Percentiles rank a stretch among this genome's conserved stretches.
Evolutionary conservation across 37 sponge, comb jelly and placozoan species (phyloP).

Genomic region (Oopsacas minuta): DNA sequence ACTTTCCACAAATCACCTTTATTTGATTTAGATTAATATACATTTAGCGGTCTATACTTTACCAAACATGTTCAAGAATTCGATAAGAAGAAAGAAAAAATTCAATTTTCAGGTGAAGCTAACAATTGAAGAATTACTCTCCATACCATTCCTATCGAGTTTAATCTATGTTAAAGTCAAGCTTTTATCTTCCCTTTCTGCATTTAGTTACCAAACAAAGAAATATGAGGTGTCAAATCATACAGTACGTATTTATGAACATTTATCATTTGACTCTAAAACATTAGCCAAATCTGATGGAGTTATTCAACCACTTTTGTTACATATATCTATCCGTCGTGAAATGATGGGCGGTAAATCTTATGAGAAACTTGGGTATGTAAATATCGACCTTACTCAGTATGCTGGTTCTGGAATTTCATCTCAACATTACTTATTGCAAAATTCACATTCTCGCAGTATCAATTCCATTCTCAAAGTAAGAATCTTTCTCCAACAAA

Average conservation of each 20-base stretch:
- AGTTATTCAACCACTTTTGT: not conserved
- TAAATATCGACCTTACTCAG: not conserved
- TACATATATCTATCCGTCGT: not conserved
- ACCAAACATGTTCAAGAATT: not conserved
- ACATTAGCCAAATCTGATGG: not conserved
- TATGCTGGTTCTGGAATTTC: not conserved
- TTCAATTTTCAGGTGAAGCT: not conserved
- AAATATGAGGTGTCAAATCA: not conserved
- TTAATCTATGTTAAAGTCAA: not conserved
- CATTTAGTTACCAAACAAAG: not conserved
- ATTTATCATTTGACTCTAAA: not conserved
- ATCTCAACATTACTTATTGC: not conserved
- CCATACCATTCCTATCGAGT: not conserved
- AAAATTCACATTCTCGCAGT: not conserved
- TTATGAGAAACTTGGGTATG: slow-evolving; percentile 5
- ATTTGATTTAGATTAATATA: not conserved
- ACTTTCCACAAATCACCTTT: too few relatives aligned
- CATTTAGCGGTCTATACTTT: too few relatives aligned
- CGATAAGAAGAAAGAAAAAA: too few relatives aligned
- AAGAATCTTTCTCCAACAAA: not conserved
- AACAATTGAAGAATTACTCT: not conserved
- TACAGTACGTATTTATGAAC: not conserved
- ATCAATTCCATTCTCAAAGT: not conserved
- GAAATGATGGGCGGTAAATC: slow-evolving; percentile 1
- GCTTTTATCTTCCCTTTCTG: not conserved